Percentiles rank a stretch among this genome's conserved stretches.
phyloP scores from a whole-genome alignment of 2,797 vertebrate species.

The Trematomus bernacchii region DNA sequence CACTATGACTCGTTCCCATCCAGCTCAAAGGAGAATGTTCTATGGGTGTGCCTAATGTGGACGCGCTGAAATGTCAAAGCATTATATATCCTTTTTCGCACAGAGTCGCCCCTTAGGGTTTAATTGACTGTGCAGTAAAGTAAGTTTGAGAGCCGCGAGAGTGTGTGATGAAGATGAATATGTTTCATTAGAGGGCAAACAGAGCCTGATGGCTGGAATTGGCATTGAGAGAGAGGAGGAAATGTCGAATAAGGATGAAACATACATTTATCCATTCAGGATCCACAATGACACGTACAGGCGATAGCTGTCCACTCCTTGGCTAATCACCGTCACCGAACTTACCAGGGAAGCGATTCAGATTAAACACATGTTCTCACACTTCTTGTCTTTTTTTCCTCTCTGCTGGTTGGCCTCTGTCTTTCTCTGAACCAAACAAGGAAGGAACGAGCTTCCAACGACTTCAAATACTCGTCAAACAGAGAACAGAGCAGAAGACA shows the following conservation, averaged over 20 bases:
- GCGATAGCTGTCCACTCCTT: slow-evolving; percentile 33
- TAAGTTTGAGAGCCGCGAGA: slow-evolving; percentile 85
- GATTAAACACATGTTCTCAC: slow-evolving; percentile 50
- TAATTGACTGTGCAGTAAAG: slow-evolving; percentile 87
- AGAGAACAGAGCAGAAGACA: slow-evolving; percentile 69
- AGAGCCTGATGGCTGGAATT: slow-evolving; percentile 83
- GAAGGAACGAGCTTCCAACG: slow-evolving; percentile 57
- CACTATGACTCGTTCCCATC: slow-evolving; percentile 72
- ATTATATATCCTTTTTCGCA: slow-evolving; percentile 87
- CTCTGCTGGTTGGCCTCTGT: slow-evolving; percentile 34
- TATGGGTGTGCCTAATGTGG: slow-evolving; percentile 85
- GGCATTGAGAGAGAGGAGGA: slow-evolving; percentile 75
- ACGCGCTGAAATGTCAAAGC: slow-evolving; percentile 86
- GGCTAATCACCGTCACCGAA: slow-evolving; percentile 67
- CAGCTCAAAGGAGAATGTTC: slow-evolving; percentile 75
- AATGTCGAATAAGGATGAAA: slow-evolving; percentile 74
- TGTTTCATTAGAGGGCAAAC: slow-evolving; percentile 87
- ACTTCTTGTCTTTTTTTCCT: slow-evolving; percentile 7
- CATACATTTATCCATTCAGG: slow-evolving; percentile 73
- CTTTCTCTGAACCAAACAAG: slow-evolving; percentile 57
- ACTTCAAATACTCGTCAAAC: slow-evolving; percentile 85
- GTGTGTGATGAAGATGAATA: slow-evolving; percentile 87
- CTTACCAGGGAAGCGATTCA: slow-evolving; percentile 53
- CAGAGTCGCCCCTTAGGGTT: slow-evolving; percentile 84
- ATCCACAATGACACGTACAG: slow-evolving; percentile 37